Evolutionary conservation across 2,797 vertebrate genomes (phyloP).

Genomic region (Clarias platycephalus): DNA sequence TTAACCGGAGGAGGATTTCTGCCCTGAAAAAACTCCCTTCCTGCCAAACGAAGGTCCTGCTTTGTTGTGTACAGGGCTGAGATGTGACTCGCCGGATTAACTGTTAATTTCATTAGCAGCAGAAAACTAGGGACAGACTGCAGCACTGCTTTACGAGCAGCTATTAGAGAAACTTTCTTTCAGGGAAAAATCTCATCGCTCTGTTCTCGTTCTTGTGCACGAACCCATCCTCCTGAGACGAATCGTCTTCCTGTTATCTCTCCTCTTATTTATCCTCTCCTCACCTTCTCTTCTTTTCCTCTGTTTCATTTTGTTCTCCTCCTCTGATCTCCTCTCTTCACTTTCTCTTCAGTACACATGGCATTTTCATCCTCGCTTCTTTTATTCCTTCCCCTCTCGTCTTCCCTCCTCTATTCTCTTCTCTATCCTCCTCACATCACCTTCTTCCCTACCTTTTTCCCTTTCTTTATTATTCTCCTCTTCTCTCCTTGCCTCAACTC

Average conservation of each 20-base stretch:
- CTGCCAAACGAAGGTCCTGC: conserved; percentile 47
- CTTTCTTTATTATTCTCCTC: background rate
- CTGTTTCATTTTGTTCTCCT: background rate
- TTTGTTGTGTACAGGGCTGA: conserved; percentile 46
- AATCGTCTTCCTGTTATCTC: background rate
- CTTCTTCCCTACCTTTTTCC: background rate
- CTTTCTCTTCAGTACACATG: background rate
- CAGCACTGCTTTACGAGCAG: conserved; percentile 3
- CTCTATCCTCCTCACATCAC: background rate
- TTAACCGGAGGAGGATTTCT: conserved; percentile 57
- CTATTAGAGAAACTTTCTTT: conserved; percentile 38
- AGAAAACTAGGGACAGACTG: conserved; percentile 52
- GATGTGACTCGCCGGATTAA: conserved; percentile 67
- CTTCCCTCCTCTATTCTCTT: background rate
- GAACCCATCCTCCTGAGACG: background rate
- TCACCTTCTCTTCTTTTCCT: conserved; percentile 34
- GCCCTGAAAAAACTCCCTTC: conserved; percentile 55
- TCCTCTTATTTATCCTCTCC: background rate
- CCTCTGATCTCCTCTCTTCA: background rate
- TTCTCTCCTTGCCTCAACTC: background rate
- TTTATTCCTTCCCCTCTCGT: background rate
- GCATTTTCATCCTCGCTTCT: background rate
- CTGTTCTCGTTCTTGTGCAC: conserved; percentile 25
- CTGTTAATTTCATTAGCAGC: conserved; percentile 69
- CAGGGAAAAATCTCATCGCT: background rate